A percentile compares a stretch with the other conserved stretches of the same genome.
Conservation (phyloP, 2,797 vertebrate genomes). For the Cynopterus sphinx region DNA sequence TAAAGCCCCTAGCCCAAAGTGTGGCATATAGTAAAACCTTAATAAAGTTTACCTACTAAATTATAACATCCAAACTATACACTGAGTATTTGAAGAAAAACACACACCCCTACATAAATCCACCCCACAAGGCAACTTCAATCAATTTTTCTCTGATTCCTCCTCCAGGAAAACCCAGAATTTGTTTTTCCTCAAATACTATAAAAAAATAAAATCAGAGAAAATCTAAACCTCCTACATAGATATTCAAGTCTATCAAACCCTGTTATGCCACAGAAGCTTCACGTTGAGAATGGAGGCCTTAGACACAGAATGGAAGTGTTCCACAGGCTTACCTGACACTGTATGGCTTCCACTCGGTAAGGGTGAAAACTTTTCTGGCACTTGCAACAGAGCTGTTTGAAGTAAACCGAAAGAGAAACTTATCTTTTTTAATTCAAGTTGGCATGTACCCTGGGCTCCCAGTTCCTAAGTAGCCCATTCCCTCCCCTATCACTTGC, state of each 20-base stretch:
- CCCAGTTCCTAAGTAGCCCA: no score
- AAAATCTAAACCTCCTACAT: neutral
- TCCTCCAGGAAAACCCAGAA: neutral
- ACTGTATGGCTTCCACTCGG: constrained; percentile 95
- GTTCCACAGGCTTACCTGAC: constrained; percentile 87
- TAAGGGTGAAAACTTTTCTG: constrained; percentile 95
- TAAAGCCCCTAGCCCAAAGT: neutral
- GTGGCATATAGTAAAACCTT: neutral
- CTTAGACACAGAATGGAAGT: neutral
- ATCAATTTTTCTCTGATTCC: neutral
- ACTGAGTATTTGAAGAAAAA: neutral
- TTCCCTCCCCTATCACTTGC: no score
- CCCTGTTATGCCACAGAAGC: neutral
- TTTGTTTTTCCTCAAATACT: neutral
- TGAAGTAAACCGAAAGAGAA: constrained; percentile 92
- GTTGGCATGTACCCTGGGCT: no score
- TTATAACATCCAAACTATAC: neutral
- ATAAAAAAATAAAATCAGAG: neutral
- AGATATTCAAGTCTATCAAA: neutral
- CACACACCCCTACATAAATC: neutral
- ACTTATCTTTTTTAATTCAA: no score
- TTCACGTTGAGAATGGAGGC: neutral
- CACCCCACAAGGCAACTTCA: neutral
- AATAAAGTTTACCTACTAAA: neutral
- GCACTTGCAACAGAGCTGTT: constrained; percentile 97